A percentile compares a stretch with the other conserved stretches of the same genome.
Evolutionary conservation across 2,888 invertebrate genomes (phyloP).

Genomic region (Geotrupes spiniger): DNA sequence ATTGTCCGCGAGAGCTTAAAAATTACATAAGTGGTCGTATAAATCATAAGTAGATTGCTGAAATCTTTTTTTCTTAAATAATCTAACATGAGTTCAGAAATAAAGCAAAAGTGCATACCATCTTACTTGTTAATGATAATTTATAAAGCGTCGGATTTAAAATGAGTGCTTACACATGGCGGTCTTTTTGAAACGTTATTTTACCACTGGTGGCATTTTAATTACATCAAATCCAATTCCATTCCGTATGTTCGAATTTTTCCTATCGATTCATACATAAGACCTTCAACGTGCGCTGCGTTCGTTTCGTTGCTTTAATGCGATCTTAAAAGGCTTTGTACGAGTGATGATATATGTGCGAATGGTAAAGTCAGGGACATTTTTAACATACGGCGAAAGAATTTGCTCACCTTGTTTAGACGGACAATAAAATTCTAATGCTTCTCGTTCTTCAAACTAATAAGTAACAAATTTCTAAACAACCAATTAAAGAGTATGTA

Average conservation of each 20-base stretch:
- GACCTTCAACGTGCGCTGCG: no score
- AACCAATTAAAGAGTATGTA: no score
- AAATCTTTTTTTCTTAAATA: slow-evolving; percentile 24
- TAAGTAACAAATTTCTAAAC: no score
- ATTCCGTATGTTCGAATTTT: slow-evolving; percentile 8
- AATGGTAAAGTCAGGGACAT: no score
- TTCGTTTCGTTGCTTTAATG: no score
- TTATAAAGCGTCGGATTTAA: slow-evolving; percentile 27
- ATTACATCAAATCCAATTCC: slow-evolving; percentile 18
- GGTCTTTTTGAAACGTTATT: slow-evolving; percentile 25
- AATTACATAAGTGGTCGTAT: slow-evolving; percentile 28
- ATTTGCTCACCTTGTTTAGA: no score
- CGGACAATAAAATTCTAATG: no score
- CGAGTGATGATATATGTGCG: no score
- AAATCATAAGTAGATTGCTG: slow-evolving; percentile 28
- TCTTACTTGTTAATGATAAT: slow-evolving; percentile 30
- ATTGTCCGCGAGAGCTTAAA: slow-evolving; percentile 24
- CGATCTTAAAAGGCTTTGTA: no score
- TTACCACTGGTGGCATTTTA: slow-evolving; percentile 20
- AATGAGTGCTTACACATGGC: slow-evolving; percentile 24
- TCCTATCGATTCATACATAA: background rate
- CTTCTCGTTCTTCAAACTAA: no score
- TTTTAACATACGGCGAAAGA: no score
- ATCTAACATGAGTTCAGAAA: slow-evolving; percentile 24
- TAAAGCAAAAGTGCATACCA: slow-evolving; percentile 18